Evolutionary conservation across 2,113 vertebrate genomes (phyloP).

Genomic region (Amazona vittata): DNA sequence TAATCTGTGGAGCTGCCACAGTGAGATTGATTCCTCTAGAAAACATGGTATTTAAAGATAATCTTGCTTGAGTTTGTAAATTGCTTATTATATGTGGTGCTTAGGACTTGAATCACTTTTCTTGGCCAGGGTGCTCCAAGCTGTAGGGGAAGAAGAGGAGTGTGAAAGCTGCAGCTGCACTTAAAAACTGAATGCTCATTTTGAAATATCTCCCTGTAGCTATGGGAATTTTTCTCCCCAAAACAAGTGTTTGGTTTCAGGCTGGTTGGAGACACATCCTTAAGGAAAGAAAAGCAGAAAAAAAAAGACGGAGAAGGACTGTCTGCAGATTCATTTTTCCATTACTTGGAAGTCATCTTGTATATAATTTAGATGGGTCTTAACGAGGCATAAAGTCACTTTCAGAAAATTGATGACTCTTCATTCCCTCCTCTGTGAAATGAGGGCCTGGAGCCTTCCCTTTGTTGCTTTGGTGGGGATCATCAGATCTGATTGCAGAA

Average conservation of each 20-base stretch:
- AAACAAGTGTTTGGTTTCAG: slow-evolving; percentile 61
- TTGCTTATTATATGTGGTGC: slow-evolving; percentile 32
- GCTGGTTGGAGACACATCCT: slow-evolving; percentile 8
- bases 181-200: slow-evolving; percentile 43
- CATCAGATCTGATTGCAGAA: slow-evolving; percentile 45
- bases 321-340: slow-evolving; percentile 53
- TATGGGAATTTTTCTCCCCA: slow-evolving; percentile 24
- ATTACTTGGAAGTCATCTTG: slow-evolving; percentile 63
- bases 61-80: slow-evolving; percentile 40
- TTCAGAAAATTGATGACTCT: slow-evolving; percentile 59
- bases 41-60: slow-evolving; percentile 41
- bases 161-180: slow-evolving; percentile 32
- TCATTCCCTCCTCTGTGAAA: slow-evolving; percentile 7
- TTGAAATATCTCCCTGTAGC: slow-evolving; percentile 19
- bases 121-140: slow-evolving; percentile 24
- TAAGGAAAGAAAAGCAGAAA: neutral
- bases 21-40: neutral
- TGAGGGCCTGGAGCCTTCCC: slow-evolving; percentile 40
- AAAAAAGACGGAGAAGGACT: neutral
- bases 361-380: slow-evolving; percentile 63
- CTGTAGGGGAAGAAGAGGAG: slow-evolving; percentile 14
- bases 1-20: neutral
- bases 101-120: slow-evolving; percentile 33
- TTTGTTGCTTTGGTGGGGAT: slow-evolving; percentile 41
- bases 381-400: slow-evolving; percentile 67